Percentiles rank a stretch among this genome's conserved stretches.
These are phyloP conservation scores for Fulmarus glacialis DNA, from an alignment of 2,113 vertebrate genomes.

Conservation along the genomic window DNA sequence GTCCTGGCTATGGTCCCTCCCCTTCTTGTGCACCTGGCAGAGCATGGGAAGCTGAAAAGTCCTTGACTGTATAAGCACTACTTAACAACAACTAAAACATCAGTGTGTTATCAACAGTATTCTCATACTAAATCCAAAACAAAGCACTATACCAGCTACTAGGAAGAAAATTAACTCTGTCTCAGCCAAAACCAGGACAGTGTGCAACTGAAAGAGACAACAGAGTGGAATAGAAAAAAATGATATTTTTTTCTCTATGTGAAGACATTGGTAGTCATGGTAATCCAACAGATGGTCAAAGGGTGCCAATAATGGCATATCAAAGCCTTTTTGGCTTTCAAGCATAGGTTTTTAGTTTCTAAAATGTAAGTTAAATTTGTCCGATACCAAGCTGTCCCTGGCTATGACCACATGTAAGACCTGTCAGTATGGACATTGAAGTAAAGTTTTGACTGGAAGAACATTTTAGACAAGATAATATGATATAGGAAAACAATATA, in stretches of 20 bases:
- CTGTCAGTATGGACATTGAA: neutral
- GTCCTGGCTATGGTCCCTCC: too few species aligned
- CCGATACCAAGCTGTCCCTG: neutral
- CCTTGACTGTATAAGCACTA: too few species aligned
- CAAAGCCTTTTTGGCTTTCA: neutral
- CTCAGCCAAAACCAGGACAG: too few species aligned
- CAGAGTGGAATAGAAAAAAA: neutral
- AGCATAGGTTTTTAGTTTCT: neutral
- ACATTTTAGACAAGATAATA: neutral
- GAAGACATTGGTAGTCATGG: neutral
- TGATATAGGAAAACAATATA: neutral
- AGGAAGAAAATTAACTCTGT: too few species aligned
- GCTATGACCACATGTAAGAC: neutral
- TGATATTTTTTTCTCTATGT: neutral
- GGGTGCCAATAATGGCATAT: neutral
- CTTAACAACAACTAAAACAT: too few species aligned
- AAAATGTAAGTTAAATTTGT: neutral
- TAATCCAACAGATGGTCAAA: neutral
- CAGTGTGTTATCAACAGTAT: too few species aligned
- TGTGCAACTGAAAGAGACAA: neutral
- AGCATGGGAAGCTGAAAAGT: too few species aligned
- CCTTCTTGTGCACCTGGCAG: too few species aligned
- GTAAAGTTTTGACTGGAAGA: neutral
- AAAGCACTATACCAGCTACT: too few species aligned
- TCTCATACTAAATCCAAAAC: too few species aligned